phyloP scores from a whole-genome alignment of 2,113 vertebrate genomes.

The Podocnemis expansa region DNA sequence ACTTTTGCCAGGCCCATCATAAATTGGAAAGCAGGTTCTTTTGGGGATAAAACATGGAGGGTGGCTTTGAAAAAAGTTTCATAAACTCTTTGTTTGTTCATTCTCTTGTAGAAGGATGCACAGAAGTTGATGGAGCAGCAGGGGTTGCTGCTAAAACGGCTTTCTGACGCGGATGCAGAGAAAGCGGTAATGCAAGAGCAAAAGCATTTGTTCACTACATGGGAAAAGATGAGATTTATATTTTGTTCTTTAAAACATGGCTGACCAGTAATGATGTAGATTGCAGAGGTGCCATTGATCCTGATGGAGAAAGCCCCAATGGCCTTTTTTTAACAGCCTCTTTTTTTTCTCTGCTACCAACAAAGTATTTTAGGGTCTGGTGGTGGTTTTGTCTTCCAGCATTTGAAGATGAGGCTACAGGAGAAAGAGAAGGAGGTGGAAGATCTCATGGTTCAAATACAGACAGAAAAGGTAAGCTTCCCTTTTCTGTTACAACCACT shows the following conservation, averaged over 20 bases:
- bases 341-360: background rate
- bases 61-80: background rate
- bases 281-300: background rate
- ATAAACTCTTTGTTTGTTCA: background rate
- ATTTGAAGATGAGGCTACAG: slow-evolving; percentile 84
- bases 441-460: slow-evolving; percentile 78
- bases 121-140: slow-evolving; percentile 82
- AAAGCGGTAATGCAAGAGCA: slow-evolving; percentile 79
- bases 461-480: slow-evolving; percentile 87
- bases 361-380: background rate
- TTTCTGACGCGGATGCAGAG: slow-evolving; percentile 85
- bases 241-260: background rate
- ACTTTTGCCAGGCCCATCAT: background rate
- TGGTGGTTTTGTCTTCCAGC: slow-evolving; percentile 71
- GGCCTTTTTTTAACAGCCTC: background rate
- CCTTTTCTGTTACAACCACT: background rate
- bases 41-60: background rate
- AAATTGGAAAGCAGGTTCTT: background rate
- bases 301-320: background rate
- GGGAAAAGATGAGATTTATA: background rate
- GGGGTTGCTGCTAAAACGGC: slow-evolving; percentile 80
- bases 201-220: background rate
- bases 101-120: slow-evolving; percentile 78
- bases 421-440: slow-evolving; percentile 86
- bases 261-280: background rate